Evolutionary conservation across 2,113 vertebrate genomes (phyloP).

Genomic region (Fregetta grallaria): DNA sequence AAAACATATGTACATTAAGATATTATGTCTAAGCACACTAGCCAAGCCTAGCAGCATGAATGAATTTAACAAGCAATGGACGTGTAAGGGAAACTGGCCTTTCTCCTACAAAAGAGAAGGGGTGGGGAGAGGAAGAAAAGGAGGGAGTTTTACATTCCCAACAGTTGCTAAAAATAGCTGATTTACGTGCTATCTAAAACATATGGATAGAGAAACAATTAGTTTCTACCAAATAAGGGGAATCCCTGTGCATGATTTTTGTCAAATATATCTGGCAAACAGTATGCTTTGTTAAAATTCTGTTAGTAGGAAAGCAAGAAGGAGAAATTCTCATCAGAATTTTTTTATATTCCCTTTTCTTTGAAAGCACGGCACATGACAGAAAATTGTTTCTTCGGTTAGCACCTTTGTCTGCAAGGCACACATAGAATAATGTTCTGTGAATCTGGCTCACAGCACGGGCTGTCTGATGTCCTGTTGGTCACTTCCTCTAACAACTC

Average conservation of each 20-base stretch:
- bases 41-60: neutral
- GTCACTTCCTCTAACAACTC: neutral
- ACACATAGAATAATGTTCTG: neutral
- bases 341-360: neutral
- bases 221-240: neutral
- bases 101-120: neutral
- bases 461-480: neutral
- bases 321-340: neutral
- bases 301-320: neutral
- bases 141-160: neutral
- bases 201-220: neutral
- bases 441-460: neutral
- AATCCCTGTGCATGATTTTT: neutral
- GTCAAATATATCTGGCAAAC: neutral
- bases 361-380: neutral
- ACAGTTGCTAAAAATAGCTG: neutral
- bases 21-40: neutral
- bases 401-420: neutral
- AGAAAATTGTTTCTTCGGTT: neutral
- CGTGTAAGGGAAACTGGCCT: neutral
- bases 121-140: neutral
- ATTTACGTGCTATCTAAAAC: neutral
- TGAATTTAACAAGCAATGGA: neutral
- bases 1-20: neutral
- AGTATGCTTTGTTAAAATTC: neutral